Evolutionary conservation across 2,888 invertebrate genomes (phyloP).

Genomic region (Nymphalis urticae): DNA sequence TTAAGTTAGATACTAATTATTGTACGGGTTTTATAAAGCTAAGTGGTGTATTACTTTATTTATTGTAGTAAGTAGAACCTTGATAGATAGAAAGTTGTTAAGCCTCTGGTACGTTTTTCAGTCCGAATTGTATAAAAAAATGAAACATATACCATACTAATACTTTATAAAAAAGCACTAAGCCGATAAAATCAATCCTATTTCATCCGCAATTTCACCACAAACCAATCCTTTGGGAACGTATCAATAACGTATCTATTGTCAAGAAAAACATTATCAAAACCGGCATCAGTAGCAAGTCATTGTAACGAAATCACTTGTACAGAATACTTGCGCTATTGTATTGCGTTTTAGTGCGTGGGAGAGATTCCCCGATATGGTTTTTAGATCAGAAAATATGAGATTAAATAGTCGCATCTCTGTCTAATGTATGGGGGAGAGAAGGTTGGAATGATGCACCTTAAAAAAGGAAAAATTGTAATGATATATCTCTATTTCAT

Average conservation of each 20-base stretch:
- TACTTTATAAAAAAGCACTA: slow-evolving; percentile 5
- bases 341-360: slow-evolving; percentile 34
- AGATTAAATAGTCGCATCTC: slow-evolving; percentile 2
- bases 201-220: slow-evolving; percentile 20
- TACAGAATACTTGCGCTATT: slow-evolving; percentile 33
- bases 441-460: not conserved
- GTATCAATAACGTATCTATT: slow-evolving; percentile 21
- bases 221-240: slow-evolving; percentile 23
- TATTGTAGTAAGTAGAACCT: not conserved
- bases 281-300: slow-evolving; percentile 22
- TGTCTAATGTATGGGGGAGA: not conserved
- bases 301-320: slow-evolving; percentile 38
- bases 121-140: not conserved
- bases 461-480: not conserved
- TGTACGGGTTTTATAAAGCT: no score
- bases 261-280: slow-evolving; percentile 24
- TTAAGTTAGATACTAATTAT: no score
- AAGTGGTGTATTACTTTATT: not conserved
- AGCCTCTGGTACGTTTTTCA: not conserved
- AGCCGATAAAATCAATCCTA: slow-evolving; percentile 24
- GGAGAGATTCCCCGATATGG: slow-evolving; percentile 37
- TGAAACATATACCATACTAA: not conserved
- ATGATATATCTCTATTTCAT: not conserved
- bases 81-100: no score
- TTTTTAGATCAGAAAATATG: slow-evolving; percentile 15